These are phyloP conservation scores for Catonia carolina DNA, from an alignment of 2,888 invertebrate species.

Conservation along the genomic window DNA sequence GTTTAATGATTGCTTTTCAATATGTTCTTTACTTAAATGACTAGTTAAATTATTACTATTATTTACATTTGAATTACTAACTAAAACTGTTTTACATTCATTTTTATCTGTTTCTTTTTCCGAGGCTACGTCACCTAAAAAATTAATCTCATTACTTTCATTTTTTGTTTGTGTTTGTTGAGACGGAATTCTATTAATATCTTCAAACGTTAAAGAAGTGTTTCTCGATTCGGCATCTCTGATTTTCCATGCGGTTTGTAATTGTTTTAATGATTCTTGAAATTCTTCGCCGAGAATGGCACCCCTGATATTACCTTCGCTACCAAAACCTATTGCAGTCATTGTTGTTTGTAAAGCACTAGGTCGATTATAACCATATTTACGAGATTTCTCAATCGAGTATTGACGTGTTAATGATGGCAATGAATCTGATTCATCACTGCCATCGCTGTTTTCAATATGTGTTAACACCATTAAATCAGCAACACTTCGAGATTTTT, in stretches of 20 bases:
- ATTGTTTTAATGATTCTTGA: conserved; percentile 48
- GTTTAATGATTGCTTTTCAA: too few species aligned
- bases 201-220: conserved; percentile 15
- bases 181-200: conserved; percentile 1
- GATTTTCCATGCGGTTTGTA: conserved; percentile 37
- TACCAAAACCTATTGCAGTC: conserved; percentile 43
- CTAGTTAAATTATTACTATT: conserved; percentile 4
- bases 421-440: conserved; percentile 48
- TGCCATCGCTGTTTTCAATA: conserved; percentile 53
- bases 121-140: conserved; percentile 40
- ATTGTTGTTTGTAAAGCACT: conserved; percentile 34
- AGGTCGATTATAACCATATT: conserved; percentile 37
- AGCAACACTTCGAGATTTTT: conserved; percentile 59
- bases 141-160: conserved; percentile 34
- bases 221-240: conserved; percentile 20
- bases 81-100: background rate
- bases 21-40: too few species aligned
- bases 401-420: conserved; percentile 34
- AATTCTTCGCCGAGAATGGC: conserved; percentile 48
- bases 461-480: conserved; percentile 61
- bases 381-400: conserved; percentile 39
- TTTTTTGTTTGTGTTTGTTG: background rate
- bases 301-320: conserved; percentile 51
- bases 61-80: conserved; percentile 8
- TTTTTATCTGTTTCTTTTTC: conserved; percentile 31